Evolutionary conservation across 2,113 vertebrate species (phyloP).

Genomic region (Brachyhypopomus gauderio): DNA sequence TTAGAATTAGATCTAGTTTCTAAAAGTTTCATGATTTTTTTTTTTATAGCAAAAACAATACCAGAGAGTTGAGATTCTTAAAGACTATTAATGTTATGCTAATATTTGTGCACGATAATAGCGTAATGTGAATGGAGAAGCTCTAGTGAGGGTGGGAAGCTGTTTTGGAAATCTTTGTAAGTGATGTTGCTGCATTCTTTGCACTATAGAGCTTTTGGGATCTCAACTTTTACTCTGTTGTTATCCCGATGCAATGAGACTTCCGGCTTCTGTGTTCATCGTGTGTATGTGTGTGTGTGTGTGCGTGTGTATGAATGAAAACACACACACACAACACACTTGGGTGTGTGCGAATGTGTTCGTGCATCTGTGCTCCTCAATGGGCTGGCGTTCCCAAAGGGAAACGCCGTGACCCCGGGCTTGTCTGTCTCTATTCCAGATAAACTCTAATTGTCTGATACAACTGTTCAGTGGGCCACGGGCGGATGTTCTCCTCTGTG

Average conservation of each 20-base stretch:
- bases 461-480: slow-evolving; percentile 82
- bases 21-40: neutral
- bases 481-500: slow-evolving; percentile 80
- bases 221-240: slow-evolving; percentile 54
- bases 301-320: slow-evolving; percentile 53
- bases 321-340: too few relatives aligned
- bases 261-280: slow-evolving; percentile 54
- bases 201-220: slow-evolving; percentile 27
- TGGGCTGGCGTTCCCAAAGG: slow-evolving; percentile 70
- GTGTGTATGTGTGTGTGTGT: slow-evolving; percentile 64
- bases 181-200: slow-evolving; percentile 6
- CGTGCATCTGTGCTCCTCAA: slow-evolving; percentile 72
- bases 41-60: neutral
- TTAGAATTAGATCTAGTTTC: too few relatives aligned
- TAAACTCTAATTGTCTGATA: slow-evolving; percentile 86
- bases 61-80: neutral
- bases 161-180: slow-evolving; percentile 4
- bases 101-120: neutral
- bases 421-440: slow-evolving; percentile 83
- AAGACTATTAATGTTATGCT: neutral
- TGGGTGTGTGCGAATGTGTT: slow-evolving; percentile 51
- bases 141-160: slow-evolving; percentile 2
- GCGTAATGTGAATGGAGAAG: neutral
- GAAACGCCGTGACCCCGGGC: slow-evolving; percentile 77
- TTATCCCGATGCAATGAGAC: slow-evolving; percentile 62